Evolutionary conservation across 2,113 vertebrate species (phyloP), one percentile per base, ranked within the genome.

Genomic region (Atractosteus spatula): DNA sequence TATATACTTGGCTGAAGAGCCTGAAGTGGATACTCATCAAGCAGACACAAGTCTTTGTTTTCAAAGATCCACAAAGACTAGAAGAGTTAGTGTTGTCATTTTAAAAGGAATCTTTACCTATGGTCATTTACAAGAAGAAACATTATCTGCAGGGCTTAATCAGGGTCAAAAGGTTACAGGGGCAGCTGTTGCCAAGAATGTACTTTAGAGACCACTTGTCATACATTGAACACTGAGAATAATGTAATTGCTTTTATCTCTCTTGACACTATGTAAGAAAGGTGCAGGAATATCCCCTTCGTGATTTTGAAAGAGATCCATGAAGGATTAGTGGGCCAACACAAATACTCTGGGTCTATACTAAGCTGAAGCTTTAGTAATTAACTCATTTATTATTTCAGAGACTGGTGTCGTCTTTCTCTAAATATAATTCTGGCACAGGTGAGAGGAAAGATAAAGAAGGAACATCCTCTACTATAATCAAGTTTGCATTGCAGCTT

Each of bases 181-280:
- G 73, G 75, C 89, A 87, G 88, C 86, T 89, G 88, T 81, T 82
- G 78, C 74, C 61, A 59, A 73, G 78, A 71, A 62, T 65, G 65
- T 71, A 74, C 75, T 51, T 69, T 79, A 75, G 54, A 76, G 82
- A 70, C 87, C 87, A 90, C 88, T 88, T 90, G 91, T 85, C 77
- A 67, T 74, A 55, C 41, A 79, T 54, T 59, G 80, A 80, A 74
- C 72, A 75, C 71, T 78, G 77, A 74, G 62, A 66, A 63, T 56
- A n/a, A 70, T 68, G 62, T 41, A 42, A 67, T 41, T 8, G 51
- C 3, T 62, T 41, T 62, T 61, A 65, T 61, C 45, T 71, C 65
- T 55, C 56, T 47, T 66, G 73, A 76, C 70, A 68, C 56, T 73
- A 8, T 63, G 59, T 51, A 67, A 68, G 57, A 68, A 47, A 16